phyloP scores from a whole-genome alignment of 2,113 vertebrate genomes.

The Echinops telfairi region DNA sequence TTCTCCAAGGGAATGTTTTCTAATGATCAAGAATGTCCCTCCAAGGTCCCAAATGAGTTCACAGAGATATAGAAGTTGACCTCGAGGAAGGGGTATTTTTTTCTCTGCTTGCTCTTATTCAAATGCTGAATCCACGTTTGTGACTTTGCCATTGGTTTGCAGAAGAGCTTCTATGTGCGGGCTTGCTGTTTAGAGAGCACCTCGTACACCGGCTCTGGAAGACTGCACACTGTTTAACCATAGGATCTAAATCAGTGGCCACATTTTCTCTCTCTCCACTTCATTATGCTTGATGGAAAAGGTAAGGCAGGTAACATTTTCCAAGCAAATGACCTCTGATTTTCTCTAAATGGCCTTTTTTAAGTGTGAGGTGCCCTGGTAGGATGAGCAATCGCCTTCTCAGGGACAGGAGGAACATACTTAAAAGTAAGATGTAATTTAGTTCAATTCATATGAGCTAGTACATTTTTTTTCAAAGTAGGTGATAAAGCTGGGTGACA shows the following conservation, averaged over 20 bases:
- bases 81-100: neutral
- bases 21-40: neutral
- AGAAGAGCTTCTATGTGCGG: slow-evolving; percentile 50
- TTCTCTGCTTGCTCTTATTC: neutral
- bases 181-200: slow-evolving; percentile 5
- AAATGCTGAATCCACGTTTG: slow-evolving; percentile 8
- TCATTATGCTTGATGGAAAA: slow-evolving; percentile 45
- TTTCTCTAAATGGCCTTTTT: slow-evolving; percentile 17
- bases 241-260: slow-evolving; percentile 44
- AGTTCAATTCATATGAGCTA: neutral
- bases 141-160: slow-evolving; percentile 66
- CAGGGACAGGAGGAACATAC: neutral
- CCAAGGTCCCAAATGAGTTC: neutral
- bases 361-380: neutral
- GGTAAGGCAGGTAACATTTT: neutral
- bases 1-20: neutral
- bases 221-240: slow-evolving; percentile 57
- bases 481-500: neutral
- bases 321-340: neutral
- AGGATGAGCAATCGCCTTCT: neutral
- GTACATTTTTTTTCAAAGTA: slow-evolving; percentile 14
- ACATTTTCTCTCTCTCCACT: slow-evolving; percentile 17
- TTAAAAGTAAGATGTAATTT: neutral
- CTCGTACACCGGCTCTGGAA: neutral
- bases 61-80: neutral